Percentiles rank a stretch among this genome's conserved stretches.
These are phyloP conservation scores for Todiramphus chloris DNA, from an alignment of 2,113 vertebrate genomes.

Conservation along the genomic window DNA sequence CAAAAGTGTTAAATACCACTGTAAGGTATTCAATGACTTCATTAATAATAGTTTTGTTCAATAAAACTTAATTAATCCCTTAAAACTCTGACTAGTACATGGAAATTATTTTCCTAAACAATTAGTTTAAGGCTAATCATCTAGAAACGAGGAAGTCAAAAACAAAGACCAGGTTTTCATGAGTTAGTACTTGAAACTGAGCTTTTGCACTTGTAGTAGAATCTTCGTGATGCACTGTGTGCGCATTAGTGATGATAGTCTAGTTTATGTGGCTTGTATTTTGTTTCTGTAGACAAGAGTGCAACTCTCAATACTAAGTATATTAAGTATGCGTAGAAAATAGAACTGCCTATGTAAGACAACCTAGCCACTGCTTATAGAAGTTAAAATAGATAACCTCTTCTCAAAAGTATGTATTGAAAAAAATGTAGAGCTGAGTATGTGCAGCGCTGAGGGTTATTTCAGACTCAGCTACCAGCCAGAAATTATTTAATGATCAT, in stretches of 20 bases:
- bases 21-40: not conserved
- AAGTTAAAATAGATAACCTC: not conserved
- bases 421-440: not conserved
- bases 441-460: not conserved
- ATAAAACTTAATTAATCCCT: not conserved
- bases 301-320: not conserved
- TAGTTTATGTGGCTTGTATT: not conserved
- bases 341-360: not conserved
- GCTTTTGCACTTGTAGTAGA: not conserved
- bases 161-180: not conserved
- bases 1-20: not conserved
- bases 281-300: not conserved
- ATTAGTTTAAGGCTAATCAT: not conserved
- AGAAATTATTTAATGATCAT: not conserved
- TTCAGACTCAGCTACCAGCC: not conserved
- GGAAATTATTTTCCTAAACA: not conserved
- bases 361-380: not conserved
- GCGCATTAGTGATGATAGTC: not conserved
- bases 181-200: not conserved
- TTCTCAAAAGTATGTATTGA: not conserved
- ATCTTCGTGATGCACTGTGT: not conserved
- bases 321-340: not conserved
- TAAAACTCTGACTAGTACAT: not conserved
- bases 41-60: not conserved
- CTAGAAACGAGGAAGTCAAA: not conserved